Percentiles rank a stretch among this genome's conserved stretches.
These are phyloP conservation scores for Eristalinus sepulchralis DNA, from an alignment of 2,888 invertebrate genomes.

Conservation along the genomic window DNA sequence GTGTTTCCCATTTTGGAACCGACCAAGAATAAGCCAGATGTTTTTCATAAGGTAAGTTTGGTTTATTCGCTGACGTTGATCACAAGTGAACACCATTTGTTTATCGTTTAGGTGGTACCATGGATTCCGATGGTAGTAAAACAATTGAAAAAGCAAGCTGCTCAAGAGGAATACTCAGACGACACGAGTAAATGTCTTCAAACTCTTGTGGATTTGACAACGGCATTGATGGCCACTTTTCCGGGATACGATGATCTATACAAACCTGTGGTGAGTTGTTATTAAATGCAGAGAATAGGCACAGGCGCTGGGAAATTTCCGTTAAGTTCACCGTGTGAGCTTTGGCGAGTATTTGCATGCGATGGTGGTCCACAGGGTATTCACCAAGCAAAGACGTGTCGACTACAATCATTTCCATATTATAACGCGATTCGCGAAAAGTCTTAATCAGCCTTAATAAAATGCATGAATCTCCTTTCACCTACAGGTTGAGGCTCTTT, in stretches of 20 bases:
- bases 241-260: conserved; percentile 81
- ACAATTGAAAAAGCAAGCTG: conserved; percentile 83
- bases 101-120: conserved; percentile 75
- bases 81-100: background rate
- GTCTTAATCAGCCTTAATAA: too few species aligned
- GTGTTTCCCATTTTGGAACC: conserved; percentile 85
- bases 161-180: conserved; percentile 82
- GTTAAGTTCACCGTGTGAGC: too few species aligned
- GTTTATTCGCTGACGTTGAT: background rate
- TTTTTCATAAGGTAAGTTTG: conserved; percentile 83
- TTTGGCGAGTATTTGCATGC: too few species aligned
- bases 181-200: conserved; percentile 83
- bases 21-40: conserved; percentile 83
- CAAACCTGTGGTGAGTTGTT: conserved; percentile 81
- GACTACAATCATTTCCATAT: too few species aligned
- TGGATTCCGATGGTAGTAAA: conserved; percentile 82
- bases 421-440: too few species aligned
- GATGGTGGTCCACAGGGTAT: too few species aligned
- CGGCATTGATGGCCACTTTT: conserved; percentile 82
- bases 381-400: too few species aligned
- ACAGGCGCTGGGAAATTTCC: too few species aligned
- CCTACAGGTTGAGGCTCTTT: conserved; percentile 78
- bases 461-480: background rate
- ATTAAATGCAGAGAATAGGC: background rate
- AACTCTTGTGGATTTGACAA: conserved; percentile 84